A percentile compares a stretch with the other conserved stretches of the same genome.
Evolutionary conservation across 2,797 vertebrate genomes (phyloP).

Genomic region (Crenichthys baileyi): DNA sequence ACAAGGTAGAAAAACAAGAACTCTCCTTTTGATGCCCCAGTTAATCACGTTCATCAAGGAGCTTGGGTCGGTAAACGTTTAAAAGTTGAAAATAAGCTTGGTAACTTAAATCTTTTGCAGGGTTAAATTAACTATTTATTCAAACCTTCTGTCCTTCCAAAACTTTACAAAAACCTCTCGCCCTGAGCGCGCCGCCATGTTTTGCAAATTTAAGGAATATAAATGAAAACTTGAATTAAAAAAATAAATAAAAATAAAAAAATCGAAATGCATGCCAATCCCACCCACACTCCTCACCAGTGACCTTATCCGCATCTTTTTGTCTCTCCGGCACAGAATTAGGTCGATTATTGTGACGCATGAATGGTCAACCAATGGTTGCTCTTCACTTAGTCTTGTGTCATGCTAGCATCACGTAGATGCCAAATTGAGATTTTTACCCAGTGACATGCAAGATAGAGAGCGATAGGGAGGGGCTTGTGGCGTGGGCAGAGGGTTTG

Average conservation of each 20-base stretch:
- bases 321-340: slow-evolving; percentile 63
- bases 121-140: neutral
- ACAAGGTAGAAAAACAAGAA: neutral
- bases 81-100: neutral
- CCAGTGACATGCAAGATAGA: slow-evolving; percentile 61
- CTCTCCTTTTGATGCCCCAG: neutral
- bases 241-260: too few species aligned
- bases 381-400: slow-evolving; percentile 32
- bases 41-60: neutral
- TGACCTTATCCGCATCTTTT: slow-evolving; percentile 48
- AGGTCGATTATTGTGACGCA: slow-evolving; percentile 62
- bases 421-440: slow-evolving; percentile 37
- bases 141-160: neutral
- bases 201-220: neutral
- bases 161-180: neutral
- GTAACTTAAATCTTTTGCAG: neutral
- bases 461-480: slow-evolving; percentile 46
- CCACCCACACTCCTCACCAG: slow-evolving; percentile 34
- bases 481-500: slow-evolving; percentile 30
- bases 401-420: slow-evolving; percentile 45
- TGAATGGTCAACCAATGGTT: slow-evolving; percentile 69
- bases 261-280: neutral
- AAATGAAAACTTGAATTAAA: neutral
- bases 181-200: neutral
- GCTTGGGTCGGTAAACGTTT: neutral